phyloP scores from a whole-genome alignment of 1,140 invertebrate species.

The Drosophila teissieri region DNA sequence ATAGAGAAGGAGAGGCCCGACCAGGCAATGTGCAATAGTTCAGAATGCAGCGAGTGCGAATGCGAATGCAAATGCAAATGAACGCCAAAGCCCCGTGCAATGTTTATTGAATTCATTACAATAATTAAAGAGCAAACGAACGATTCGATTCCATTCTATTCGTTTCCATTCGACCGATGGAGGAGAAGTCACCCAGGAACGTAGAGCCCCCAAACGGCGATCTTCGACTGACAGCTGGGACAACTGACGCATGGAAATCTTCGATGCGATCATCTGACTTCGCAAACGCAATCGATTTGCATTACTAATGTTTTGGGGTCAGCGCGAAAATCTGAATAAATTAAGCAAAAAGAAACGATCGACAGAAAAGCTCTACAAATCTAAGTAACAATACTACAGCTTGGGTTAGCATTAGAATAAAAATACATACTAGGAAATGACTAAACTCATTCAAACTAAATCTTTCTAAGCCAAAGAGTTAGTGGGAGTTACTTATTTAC shows the following conservation, averaged over 20 bases:
- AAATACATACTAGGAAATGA: no score
- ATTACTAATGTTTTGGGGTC: constrained; percentile 14
- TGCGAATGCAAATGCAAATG: constrained; percentile 44
- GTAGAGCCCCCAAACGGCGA: constrained; percentile 10
- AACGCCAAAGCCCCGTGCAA: constrained; percentile 20
- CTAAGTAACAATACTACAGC: no score
- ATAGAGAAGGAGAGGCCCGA: constrained; percentile 6
- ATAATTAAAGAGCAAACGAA: constrained; percentile 42
- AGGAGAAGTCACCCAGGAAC: constrained; percentile 29
- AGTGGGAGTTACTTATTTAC: no score
- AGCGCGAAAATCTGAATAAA: background rate
- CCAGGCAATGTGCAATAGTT: constrained; percentile 41
- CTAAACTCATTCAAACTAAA: no score
- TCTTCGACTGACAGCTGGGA: constrained; percentile 23
- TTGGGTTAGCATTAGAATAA: no score
- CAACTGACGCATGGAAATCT: constrained; percentile 34
- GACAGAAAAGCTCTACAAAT: background rate
- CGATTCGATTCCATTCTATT: constrained; percentile 10
- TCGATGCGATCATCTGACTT: constrained; percentile 36
- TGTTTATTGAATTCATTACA: constrained; percentile 48
- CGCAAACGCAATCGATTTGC: constrained; percentile 22
- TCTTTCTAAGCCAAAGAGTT: no score
- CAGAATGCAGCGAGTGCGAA: constrained; percentile 26
- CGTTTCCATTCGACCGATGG: constrained; percentile 1
- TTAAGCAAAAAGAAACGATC: background rate